A percentile compares a stretch with the other conserved stretches of the same genome.
Evolutionary conservation across 2,888 invertebrate genomes (phyloP).

Genomic region (Ashinkailepas kermadecensis): DNA sequence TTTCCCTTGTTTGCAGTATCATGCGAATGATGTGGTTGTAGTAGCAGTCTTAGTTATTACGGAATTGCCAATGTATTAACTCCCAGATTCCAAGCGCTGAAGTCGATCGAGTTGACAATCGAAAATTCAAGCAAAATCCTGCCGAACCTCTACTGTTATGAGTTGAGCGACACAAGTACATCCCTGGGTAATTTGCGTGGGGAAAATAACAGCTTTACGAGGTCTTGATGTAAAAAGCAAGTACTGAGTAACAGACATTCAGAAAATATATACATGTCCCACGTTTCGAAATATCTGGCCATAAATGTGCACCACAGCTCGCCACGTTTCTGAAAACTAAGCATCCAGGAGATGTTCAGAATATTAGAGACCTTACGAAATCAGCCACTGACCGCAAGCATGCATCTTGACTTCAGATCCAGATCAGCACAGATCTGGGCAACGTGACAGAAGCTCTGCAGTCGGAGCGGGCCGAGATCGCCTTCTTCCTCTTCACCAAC

Average conservation of each 20-base stretch:
- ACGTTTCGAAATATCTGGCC: background rate
- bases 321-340: background rate
- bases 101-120: too few species aligned
- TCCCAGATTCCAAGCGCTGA: too few species aligned
- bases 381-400: too few species aligned
- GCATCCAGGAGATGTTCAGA: background rate
- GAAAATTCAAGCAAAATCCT: too few species aligned
- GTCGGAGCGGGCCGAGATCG: conserved; percentile 44
- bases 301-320: background rate
- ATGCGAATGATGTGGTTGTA: too few species aligned
- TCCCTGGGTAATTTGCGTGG: too few species aligned
- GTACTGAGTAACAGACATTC: conserved; percentile 4
- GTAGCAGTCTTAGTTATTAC: too few species aligned
- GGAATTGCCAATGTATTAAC: too few species aligned
- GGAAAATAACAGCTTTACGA: too few species aligned
- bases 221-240: background rate
- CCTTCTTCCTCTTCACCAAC: conserved; percentile 37
- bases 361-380: background rate
- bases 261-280: conserved; percentile 18
- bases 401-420: background rate
- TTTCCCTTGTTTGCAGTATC: too few species aligned
- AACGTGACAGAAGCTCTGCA: conserved; percentile 39
- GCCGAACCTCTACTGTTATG: too few species aligned
- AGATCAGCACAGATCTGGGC: conserved; percentile 20
- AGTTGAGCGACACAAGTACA: too few species aligned